Conservation (phyloP, 2,113 vertebrate genomes). For the Bubo blakistoni region DNA sequence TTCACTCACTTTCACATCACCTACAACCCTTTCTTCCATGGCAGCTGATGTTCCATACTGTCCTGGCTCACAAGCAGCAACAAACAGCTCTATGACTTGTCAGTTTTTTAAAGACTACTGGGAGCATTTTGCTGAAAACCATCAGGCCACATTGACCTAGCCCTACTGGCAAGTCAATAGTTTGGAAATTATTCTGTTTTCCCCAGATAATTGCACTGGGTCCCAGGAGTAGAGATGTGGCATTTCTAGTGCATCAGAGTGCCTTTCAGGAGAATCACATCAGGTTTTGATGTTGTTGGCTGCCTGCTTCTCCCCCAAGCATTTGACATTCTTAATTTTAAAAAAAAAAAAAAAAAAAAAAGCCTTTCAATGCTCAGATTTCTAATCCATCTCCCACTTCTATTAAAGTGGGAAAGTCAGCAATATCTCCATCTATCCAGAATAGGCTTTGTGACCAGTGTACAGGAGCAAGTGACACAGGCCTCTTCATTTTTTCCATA, state of each 20-base stretch:
- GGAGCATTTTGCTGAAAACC: neutral
- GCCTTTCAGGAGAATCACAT: neutral
- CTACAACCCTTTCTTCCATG: constrained; percentile 29
- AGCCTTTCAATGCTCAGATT: neutral
- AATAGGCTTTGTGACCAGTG: neutral
- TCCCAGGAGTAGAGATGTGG: constrained; percentile 6
- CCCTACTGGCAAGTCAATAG: neutral
- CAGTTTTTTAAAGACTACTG: neutral
- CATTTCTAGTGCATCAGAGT: neutral
- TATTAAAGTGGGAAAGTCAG: neutral
- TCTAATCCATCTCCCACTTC: neutral
- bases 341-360: neutral
- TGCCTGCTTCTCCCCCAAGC: neutral
- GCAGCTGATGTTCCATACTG: constrained; percentile 11
- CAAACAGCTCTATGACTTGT: neutral
- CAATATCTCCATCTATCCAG: neutral
- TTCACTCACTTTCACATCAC: constrained; percentile 41
- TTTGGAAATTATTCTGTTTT: neutral
- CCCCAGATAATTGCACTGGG: constrained; percentile 8
- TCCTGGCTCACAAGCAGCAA: constrained; percentile 12
- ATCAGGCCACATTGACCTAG: neutral
- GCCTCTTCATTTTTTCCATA: neutral
- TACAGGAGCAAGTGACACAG: neutral
- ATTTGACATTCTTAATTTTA: neutral
- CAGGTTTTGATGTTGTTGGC: constrained; percentile 3